Conservation (phyloP, 1,140 invertebrate species). For the Rhopalosiphum maidis region DNA sequence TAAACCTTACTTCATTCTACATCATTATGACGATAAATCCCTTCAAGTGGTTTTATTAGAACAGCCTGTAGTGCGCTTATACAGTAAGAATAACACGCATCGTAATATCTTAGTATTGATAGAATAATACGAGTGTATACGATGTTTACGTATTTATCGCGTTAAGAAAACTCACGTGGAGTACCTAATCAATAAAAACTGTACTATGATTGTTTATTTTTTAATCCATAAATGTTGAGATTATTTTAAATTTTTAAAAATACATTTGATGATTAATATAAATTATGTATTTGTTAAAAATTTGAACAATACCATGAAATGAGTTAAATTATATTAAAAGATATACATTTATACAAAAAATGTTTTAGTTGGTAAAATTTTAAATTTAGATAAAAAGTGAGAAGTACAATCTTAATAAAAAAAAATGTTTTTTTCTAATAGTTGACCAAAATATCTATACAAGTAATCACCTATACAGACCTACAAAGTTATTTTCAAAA, state of each 20-base stretch:
- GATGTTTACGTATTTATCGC: neutral
- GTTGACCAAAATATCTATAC: neutral
- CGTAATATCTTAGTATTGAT: neutral
- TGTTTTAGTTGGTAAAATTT: neutral
- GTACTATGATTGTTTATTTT: neutral
- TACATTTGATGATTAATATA: neutral
- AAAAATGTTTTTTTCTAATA: neutral
- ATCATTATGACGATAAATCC: neutral
- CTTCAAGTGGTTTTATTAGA: conserved; percentile 20
- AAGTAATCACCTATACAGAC: neutral
- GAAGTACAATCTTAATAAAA: neutral
- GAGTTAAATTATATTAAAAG: neutral
- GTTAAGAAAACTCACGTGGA: neutral
- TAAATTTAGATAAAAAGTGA: neutral
- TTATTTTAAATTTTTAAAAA: neutral
- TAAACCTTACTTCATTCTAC: neutral
- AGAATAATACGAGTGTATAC: neutral
- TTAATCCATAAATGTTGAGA: neutral
- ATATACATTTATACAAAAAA: neutral
- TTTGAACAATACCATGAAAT: neutral
- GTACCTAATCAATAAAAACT: neutral
- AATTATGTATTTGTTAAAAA: neutral
- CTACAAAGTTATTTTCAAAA: neutral
- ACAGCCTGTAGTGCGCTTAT: neutral
- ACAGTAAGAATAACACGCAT: neutral